Percentiles rank a stretch among this genome's conserved stretches.
Conservation (phyloP, 2,113 vertebrate species). For the Marmota flaviventris region DNA sequence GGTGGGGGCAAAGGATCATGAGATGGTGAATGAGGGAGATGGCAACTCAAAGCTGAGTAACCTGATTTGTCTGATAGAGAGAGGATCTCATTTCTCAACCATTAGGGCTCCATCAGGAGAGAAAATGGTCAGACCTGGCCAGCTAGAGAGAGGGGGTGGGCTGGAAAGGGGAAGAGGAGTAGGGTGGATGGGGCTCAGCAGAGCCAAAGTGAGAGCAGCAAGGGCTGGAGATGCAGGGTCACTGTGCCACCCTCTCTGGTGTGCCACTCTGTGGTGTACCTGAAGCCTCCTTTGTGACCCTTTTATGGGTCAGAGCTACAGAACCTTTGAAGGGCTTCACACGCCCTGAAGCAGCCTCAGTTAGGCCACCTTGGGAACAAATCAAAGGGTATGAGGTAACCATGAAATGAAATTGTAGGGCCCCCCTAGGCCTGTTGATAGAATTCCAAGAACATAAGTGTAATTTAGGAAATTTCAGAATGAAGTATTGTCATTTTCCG, state of each 20-base stretch:
- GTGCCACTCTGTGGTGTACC: not conserved
- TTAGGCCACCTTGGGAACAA: not conserved
- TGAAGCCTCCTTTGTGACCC: not conserved
- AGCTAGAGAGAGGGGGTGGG: not conserved
- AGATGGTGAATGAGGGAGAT: not conserved
- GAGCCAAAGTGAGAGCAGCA: not conserved
- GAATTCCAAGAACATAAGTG: not conserved
- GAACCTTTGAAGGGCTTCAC: not conserved
- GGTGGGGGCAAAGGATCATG: not conserved
- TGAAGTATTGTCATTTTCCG: not conserved
- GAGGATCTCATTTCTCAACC: not conserved
- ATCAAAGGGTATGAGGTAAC: not conserved
- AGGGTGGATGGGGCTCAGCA: not conserved
- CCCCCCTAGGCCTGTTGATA: not conserved
- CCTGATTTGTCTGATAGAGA: not conserved
- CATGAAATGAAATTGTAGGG: not conserved
- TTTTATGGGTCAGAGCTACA: not conserved
- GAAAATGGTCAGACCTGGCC: not conserved
- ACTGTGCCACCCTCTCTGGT: not conserved
- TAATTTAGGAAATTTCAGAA: constrained; percentile 14
- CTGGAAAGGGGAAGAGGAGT: not conserved
- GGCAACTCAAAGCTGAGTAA: not conserved
- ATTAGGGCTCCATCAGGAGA: not conserved
- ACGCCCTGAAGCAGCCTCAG: not conserved
- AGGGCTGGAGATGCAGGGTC: not conserved